These are phyloP conservation scores for Eupithecia pulchellata DNA, from an alignment of 2,888 invertebrate species.

Conservation along the genomic window DNA sequence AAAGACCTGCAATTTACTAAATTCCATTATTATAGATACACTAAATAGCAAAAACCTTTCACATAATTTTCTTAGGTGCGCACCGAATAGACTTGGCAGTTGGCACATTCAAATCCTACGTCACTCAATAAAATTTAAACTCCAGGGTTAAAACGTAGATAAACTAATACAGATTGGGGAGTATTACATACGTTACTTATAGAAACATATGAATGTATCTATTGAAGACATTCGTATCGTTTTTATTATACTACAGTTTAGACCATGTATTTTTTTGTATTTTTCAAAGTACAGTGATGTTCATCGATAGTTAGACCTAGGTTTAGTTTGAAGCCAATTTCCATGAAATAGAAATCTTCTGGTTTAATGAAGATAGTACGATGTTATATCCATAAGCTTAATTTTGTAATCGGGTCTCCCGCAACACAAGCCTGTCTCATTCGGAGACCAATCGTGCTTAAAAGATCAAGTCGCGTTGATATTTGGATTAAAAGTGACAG, in stretches of 20 bases:
- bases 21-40: neutral
- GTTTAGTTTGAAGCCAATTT: neutral
- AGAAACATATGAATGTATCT: neutral
- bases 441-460: neutral
- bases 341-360: neutral
- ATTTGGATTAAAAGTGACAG: neutral
- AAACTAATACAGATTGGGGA: neutral
- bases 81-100: neutral
- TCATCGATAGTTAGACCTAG: neutral
- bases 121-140: neutral
- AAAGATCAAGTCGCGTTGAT: neutral
- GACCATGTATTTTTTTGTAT: neutral
- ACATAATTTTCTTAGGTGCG: conserved; percentile 5
- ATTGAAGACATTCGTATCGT: neutral
- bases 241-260: too few species aligned
- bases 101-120: conserved; percentile 3
- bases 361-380: neutral
- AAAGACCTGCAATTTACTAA: neutral
- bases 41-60: conserved; percentile 6
- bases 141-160: neutral
- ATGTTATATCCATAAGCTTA: neutral
- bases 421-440: neutral
- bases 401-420: neutral
- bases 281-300: neutral
- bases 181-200: neutral